These are phyloP conservation scores for Plebejus melissa DNA, from an alignment of 2,888 invertebrate genomes.

Conservation along the genomic window DNA sequence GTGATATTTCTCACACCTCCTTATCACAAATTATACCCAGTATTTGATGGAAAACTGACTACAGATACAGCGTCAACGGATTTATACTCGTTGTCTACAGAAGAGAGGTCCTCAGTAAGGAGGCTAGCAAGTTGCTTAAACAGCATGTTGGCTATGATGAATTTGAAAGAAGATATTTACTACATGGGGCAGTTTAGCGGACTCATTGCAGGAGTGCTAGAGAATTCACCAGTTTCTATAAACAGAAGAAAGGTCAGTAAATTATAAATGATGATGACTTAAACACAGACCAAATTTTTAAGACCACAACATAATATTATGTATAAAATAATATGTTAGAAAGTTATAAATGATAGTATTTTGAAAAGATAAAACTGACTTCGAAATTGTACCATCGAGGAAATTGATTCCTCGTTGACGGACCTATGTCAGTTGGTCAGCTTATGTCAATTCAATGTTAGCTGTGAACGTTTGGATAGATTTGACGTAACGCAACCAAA, in stretches of 20 bases:
- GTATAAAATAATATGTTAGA: too few species aligned
- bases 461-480: too few species aligned
- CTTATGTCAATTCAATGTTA: too few species aligned
- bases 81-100: constrained; percentile 55
- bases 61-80: constrained; percentile 56
- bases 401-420: too few species aligned
- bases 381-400: too few species aligned
- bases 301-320: too few species aligned
- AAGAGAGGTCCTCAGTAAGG: constrained; percentile 62
- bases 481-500: too few species aligned
- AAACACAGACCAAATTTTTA: too few species aligned
- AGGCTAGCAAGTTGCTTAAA: constrained; percentile 73
- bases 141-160: constrained; percentile 77
- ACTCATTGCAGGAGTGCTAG: constrained; percentile 79
- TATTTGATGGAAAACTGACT: constrained; percentile 58
- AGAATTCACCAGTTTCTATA: constrained; percentile 74
- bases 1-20: constrained; percentile 82
- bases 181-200: constrained; percentile 82
- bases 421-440: too few species aligned
- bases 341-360: too few species aligned
- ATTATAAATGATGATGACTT: background rate
- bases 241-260: constrained; percentile 74
- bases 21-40: constrained; percentile 78
- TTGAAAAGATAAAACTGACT: too few species aligned
- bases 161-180: constrained; percentile 82